Base-by-base conservation (phyloP, 2,797 vertebrate species). In the Pseudomugil tenellus region DNA sequence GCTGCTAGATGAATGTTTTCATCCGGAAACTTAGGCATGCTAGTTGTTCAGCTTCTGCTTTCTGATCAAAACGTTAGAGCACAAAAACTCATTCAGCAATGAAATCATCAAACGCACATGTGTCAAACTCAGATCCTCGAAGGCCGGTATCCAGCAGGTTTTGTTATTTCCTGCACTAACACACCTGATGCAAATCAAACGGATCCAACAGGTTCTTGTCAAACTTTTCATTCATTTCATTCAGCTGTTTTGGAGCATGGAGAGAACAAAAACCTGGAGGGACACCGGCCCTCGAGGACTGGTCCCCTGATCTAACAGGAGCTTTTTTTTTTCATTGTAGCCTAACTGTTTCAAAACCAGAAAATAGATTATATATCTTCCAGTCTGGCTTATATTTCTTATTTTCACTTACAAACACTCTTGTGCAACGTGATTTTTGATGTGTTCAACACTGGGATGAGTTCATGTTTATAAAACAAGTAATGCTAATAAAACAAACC, bases 1-100 rank as follows among this genome's bases (percentile, higher is more conserved):
- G 71, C 54, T 62, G 71, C 34, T 43, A 11, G 68, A 82, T 74
- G 65, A 79, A 21, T 52, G 29, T 73, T 81, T 78, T 76, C 48
- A 77, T 77, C 55, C 29, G 49, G 48, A 57, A 54, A 0, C 52
- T 19, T 31, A 6, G 43, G 63, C 46, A 39, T 23, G 4, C 5
- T 1, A 21, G 17, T 0, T 25, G 23, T 28, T 19, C 6, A 1
- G 39, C 17, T 46, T 25, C 35, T 9, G 4, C 23, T 3, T 55
- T 34, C 48, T 39, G 54, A 57, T 26, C 23, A 1, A 31, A 35
- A 53, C 52, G 16, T 39, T 4, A 46, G 34, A 54, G 26, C 14
- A 23, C 62, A 67, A 3, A 56, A 28, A 60, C 37, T 48, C 41
- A 58, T 63, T 57, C 14, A 21, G 54, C 32, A 17, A 3, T 0